A percentile compares a stretch with the other conserved stretches of the same genome.
Evolutionary conservation across 1,140 invertebrate genomes (phyloP).

Genomic region (Hycleus phaleratus): DNA sequence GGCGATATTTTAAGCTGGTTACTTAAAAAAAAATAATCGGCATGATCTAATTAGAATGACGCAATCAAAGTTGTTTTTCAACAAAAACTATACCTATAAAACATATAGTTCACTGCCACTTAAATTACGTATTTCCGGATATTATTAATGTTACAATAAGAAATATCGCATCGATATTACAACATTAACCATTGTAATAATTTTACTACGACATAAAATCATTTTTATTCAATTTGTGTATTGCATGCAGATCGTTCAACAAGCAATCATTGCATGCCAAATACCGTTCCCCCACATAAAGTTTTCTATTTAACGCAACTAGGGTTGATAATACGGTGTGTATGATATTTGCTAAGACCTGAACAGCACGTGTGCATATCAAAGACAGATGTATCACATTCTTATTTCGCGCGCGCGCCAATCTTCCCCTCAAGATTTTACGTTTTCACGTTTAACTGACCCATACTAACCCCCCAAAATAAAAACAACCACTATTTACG

Average conservation of each 20-base stretch:
- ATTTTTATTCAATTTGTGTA: not conserved
- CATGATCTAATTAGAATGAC: slow-evolving; percentile 3
- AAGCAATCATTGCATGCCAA: too few relatives aligned
- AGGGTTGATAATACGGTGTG: slow-evolving; percentile 9
- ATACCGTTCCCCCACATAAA: too few relatives aligned
- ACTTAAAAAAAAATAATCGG: not conserved
- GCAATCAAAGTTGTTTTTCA: not conserved
- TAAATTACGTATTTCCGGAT: too few relatives aligned
- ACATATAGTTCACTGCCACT: too few relatives aligned
- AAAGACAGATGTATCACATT: slow-evolving; percentile 19
- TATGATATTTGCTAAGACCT: slow-evolving; percentile 13
- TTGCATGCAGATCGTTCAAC: not conserved
- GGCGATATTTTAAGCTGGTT: slow-evolving; percentile 10
- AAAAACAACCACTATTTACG: too few relatives aligned
- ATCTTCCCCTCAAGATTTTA: slow-evolving; percentile 9
- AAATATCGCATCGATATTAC: not conserved
- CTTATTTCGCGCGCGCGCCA: slow-evolving; percentile 20
- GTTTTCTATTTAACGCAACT: too few relatives aligned
- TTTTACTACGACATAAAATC: slow-evolving; percentile 2
- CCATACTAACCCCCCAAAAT: not conserved
- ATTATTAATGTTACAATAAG: not conserved
- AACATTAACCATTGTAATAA: not conserved
- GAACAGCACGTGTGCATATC: slow-evolving; percentile 16
- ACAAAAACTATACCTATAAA: too few relatives aligned
- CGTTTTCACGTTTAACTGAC: slow-evolving; percentile 9